A percentile compares a stretch with the other conserved stretches of the same genome.
Evolutionary conservation across 2,888 invertebrate species (phyloP).

Genomic region (Spodoptera picta): DNA sequence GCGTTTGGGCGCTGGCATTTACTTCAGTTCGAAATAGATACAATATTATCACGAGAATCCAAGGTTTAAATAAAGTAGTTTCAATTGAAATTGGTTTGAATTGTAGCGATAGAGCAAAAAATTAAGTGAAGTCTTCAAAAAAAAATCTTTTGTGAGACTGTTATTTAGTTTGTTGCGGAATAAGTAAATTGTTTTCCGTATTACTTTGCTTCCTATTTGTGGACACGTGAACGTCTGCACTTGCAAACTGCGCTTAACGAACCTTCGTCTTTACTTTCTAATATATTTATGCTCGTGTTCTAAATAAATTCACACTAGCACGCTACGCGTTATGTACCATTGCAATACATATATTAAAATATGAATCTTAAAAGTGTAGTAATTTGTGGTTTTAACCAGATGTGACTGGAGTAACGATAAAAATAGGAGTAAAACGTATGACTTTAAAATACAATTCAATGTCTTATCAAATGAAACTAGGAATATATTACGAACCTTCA

Average conservation of each 20-base stretch:
- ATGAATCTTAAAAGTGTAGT: constrained; percentile 42
- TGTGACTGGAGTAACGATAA: constrained; percentile 11
- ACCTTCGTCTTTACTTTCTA: constrained; percentile 60
- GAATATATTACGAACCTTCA: constrained; percentile 14
- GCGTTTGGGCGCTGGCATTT: too few species aligned
- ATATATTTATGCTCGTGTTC: constrained; percentile 58
- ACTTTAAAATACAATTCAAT: constrained; percentile 14
- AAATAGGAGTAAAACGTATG: constrained; percentile 5
- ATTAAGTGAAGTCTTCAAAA: constrained; percentile 11
- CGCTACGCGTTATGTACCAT: constrained; percentile 37
- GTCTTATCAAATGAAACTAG: constrained; percentile 10
- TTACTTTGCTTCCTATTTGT: constrained; percentile 57
- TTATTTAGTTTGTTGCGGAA: constrained; percentile 41
- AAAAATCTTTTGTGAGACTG: constrained; percentile 30
- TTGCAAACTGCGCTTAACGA: constrained; percentile 46
- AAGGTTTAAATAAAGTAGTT: constrained; percentile 33
- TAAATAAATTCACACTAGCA: constrained; percentile 55
- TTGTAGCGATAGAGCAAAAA: constrained; percentile 28
- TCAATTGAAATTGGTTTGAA: constrained; percentile 27
- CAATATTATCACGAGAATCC: constrained; percentile 22
- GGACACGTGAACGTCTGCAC: constrained; percentile 54
- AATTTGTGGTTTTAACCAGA: constrained; percentile 24
- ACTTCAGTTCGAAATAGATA: too few species aligned
- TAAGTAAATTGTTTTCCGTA: constrained; percentile 52
- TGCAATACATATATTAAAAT: constrained; percentile 45